Evolutionary conservation across 2,888 invertebrate species (phyloP), one percentile per base, ranked within the genome.

Genomic region (Periphyllus acericola): DNA sequence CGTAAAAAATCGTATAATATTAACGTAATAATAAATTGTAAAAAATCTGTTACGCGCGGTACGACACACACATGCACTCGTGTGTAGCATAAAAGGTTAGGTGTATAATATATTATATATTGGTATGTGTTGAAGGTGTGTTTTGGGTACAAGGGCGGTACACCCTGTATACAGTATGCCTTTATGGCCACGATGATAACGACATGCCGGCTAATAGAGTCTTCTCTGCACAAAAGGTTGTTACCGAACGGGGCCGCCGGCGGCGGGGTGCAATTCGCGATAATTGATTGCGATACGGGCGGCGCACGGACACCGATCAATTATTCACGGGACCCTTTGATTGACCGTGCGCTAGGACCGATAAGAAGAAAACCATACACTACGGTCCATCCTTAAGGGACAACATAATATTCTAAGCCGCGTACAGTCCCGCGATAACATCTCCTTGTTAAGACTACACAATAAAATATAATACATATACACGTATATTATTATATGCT

Each of bases 271-370:
- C 82, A 52, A 52, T 72, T 72, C 19, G 72, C 55, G 74, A 83
- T 83, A 83, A 83, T 83, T 74, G 83, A 83, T 83, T 60, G 34
- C 74, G 74, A 60, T 83, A 74, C 40, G 40, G 3, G 6, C n/a
- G n/a, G 75, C 21, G 68, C 34, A 29, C 55, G 83, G 74, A 29
- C 46, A 40, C 40, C 55, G 83, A 83, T 83, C 83, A 75, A 83
- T 83, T 83, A 83, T 83, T 83, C 83, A 60, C 83, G 71, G 34
- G 75, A 66, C 75, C 83, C 75, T 84, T 84, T 66, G 74, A 84
- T 84, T 84, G 83, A 75, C 75, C 74, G 60, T n/a, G n/a, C 36
- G 21, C n/a, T 14, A 34, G 34, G 34, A 6, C 19, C 52, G 72
- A 83, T 83, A 83, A 72, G 34, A 9, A 46, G n/a, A n/a, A 40